A percentile compares a stretch with the other conserved stretches of the same genome.
These are phyloP conservation scores for Mycalesis mineus DNA, from an alignment of 2,888 invertebrate genomes.

Conservation along the genomic window DNA sequence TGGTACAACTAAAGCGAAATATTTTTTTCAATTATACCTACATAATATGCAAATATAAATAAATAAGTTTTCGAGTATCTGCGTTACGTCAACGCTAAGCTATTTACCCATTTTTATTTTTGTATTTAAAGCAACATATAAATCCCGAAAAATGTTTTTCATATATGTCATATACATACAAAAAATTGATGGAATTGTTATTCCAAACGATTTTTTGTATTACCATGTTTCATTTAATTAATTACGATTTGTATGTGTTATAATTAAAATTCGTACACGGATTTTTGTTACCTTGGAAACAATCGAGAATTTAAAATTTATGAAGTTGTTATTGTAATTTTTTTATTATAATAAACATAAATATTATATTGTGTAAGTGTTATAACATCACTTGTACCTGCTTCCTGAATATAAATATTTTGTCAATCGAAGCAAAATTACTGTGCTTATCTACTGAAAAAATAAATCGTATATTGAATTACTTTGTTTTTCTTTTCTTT, in stretches of 20 bases:
- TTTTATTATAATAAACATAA: slow-evolving; percentile 37
- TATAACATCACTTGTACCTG: slow-evolving; percentile 76
- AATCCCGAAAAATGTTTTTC: no score
- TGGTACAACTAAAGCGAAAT: background rate
- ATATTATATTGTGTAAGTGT: slow-evolving; percentile 62
- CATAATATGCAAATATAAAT: no score
- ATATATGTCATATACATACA: no score
- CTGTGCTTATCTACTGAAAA: slow-evolving; percentile 73
- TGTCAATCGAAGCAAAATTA: slow-evolving; percentile 77
- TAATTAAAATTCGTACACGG: background rate
- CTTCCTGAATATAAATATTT: slow-evolving; percentile 71
- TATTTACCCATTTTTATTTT: no score
- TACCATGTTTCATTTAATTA: no score
- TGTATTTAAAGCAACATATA: no score
- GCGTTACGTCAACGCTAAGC: no score
- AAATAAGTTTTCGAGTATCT: no score
- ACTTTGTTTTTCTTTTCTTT: slow-evolving; percentile 41
- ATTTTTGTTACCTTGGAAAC: slow-evolving; percentile 23
- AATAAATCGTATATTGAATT: slow-evolving; percentile 75
- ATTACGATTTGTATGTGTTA: no score
- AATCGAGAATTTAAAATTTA: slow-evolving; percentile 41
- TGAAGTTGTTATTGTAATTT: slow-evolving; percentile 41
- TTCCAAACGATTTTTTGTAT: no score
- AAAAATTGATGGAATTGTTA: no score
- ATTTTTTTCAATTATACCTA: no score